Conservation (phyloP, 2,888 invertebrate genomes). For the Euplexia lucipara region DNA sequence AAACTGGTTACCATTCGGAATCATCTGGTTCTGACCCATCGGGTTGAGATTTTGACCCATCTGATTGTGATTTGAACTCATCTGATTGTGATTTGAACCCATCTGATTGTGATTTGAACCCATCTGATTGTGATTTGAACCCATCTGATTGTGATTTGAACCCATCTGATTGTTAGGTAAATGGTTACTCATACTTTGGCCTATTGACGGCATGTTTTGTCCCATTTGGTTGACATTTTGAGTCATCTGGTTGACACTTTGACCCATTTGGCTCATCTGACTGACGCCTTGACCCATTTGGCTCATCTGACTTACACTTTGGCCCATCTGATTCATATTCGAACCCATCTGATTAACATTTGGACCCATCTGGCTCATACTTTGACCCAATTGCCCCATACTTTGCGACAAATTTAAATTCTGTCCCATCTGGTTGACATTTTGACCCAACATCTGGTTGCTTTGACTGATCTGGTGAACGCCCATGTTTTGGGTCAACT, state of each 20-base stretch:
- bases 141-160: slow-evolving; percentile 71
- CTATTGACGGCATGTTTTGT: slow-evolving; percentile 68
- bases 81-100: slow-evolving; percentile 64
- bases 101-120: slow-evolving; percentile 69
- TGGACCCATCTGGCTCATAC: slow-evolving; percentile 64
- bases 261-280: slow-evolving; percentile 70
- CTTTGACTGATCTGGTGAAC: slow-evolving; percentile 69
- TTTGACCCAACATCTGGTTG: slow-evolving; percentile 67
- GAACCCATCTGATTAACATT: slow-evolving; percentile 66
- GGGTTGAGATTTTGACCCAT: slow-evolving; percentile 68
- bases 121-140: slow-evolving; percentile 57
- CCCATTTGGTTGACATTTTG: slow-evolving; percentile 69
- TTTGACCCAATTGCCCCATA: slow-evolving; percentile 73
- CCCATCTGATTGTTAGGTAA: slow-evolving; percentile 59
- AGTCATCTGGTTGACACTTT: slow-evolving; percentile 70
- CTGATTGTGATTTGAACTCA: slow-evolving; percentile 68
- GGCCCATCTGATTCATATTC: slow-evolving; percentile 66
- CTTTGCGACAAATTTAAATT: slow-evolving; percentile 70
- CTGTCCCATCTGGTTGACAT: slow-evolving; percentile 73
- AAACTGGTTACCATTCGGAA: slow-evolving; percentile 83
- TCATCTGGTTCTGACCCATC: slow-evolving; percentile 69
- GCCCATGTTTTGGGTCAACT: slow-evolving; percentile 60
- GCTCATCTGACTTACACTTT: slow-evolving; percentile 70
- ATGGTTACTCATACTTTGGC: slow-evolving; percentile 65
- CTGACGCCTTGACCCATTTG: slow-evolving; percentile 70